Conservation (phyloP, 2,888 invertebrate genomes). For the Melangyna quadrimaculata region DNA sequence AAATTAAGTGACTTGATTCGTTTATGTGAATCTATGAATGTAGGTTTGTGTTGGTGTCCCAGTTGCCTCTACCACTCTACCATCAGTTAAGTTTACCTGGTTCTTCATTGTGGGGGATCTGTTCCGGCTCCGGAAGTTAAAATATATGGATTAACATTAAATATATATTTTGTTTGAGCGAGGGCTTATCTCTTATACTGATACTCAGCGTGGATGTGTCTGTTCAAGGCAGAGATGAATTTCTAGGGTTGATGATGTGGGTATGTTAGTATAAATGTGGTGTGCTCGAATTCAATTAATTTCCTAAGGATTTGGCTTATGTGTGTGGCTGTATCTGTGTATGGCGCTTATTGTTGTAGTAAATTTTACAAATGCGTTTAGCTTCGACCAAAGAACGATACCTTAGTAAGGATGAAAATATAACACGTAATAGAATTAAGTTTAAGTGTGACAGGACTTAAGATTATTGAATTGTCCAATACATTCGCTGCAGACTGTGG, state of each 20-base stretch:
- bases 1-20: slow-evolving; percentile 50
- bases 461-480: slow-evolving; percentile 51
- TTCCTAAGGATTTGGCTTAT: slow-evolving; percentile 34
- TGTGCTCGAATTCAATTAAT: slow-evolving; percentile 62
- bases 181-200: slow-evolving; percentile 4
- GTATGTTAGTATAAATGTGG: slow-evolving; percentile 12
- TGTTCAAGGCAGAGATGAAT: slow-evolving; percentile 22
- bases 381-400: not conserved
- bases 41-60: not conserved
- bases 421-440: slow-evolving; percentile 56
- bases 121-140: not conserved
- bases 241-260: slow-evolving; percentile 3
- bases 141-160: slow-evolving; percentile 50
- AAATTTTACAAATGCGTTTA: slow-evolving; percentile 36
- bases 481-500: not conserved
- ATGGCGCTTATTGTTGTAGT: not conserved
- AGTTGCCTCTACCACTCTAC: not conserved
- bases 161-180: slow-evolving; percentile 49
- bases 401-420: slow-evolving; percentile 5
- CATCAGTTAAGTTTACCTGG: slow-evolving; percentile 5
- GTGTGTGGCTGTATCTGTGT: not conserved
- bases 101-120: not conserved
- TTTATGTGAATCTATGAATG: slow-evolving; percentile 3
- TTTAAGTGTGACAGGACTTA: slow-evolving; percentile 58
- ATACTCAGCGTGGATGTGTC: not conserved